These are phyloP conservation scores for Sycobia sp. DNA, from an alignment of 1,140 invertebrate species.

Conservation along the genomic window DNA sequence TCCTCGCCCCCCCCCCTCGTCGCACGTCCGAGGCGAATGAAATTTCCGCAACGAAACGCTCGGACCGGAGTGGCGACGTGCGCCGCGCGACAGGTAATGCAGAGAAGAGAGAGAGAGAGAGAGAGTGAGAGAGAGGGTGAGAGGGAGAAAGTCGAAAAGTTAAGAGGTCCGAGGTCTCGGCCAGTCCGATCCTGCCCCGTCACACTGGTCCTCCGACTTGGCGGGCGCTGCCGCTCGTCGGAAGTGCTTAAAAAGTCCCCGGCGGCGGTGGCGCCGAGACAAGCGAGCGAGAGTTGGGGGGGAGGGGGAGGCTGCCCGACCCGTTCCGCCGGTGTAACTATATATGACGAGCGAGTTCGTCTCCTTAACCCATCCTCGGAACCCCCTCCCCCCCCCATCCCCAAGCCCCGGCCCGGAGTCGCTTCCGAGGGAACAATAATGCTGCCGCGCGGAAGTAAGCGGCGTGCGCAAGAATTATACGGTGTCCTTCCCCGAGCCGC, in stretches of 20 bases:
- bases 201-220: conserved; percentile 4
- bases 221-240: too few species aligned
- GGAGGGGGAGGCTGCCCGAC: conserved; percentile 50
- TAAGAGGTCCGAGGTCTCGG: conserved; percentile 46
- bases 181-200: conserved; percentile 19
- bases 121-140: too few species aligned
- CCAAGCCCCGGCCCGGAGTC: too few species aligned
- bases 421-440: too few species aligned
- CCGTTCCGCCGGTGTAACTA: conserved; percentile 43
- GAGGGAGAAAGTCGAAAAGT: conserved; percentile 52
- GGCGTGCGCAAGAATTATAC: conserved; percentile 6
- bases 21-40: neutral
- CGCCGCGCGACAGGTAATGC: too few species aligned
- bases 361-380: too few species aligned
- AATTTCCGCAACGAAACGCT: conserved; percentile 28
- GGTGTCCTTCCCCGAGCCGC: too few species aligned
- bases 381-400: neutral
- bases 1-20: neutral
- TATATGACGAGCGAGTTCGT: too few species aligned
- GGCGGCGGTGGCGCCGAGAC: conserved; percentile 29
- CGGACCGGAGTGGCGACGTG: conserved; percentile 14
- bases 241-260: conserved; percentile 45
- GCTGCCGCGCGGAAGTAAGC: conserved; percentile 8
- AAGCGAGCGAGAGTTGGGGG: too few species aligned
- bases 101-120: too few species aligned